A percentile compares a stretch with the other conserved stretches of the same genome.
phyloP scores from a whole-genome alignment of 2,113 vertebrate genomes.

The Spheniscus mendiculus region DNA sequence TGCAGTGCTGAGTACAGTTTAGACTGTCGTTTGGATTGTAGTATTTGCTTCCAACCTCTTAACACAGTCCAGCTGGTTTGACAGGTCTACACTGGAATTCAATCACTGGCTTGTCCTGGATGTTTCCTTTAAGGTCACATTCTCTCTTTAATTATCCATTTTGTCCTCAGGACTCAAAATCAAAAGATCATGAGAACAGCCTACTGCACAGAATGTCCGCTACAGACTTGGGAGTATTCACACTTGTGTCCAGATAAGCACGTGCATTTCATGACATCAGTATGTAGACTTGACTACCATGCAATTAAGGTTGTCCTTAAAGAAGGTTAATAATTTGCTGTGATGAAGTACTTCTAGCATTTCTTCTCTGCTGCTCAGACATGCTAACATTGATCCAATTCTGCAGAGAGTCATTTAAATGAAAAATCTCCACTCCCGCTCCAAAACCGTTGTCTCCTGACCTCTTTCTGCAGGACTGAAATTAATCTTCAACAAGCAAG shows the following conservation, averaged over 20 bases:
- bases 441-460: neutral
- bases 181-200: neutral
- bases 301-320: neutral
- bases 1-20: neutral
- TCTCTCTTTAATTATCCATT: neutral
- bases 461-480: neutral
- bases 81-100: neutral
- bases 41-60: neutral
- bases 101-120: neutral
- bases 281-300: neutral
- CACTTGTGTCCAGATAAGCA: neutral
- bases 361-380: neutral
- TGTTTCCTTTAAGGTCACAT: neutral
- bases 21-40: neutral
- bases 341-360: neutral
- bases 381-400: neutral
- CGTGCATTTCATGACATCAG: neutral
- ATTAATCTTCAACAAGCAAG: neutral
- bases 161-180: neutral
- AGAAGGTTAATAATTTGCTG: neutral
- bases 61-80: neutral
- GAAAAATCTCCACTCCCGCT: neutral
- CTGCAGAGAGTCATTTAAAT: neutral
- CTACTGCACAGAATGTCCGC: neutral
- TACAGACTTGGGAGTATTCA: neutral